Evolutionary conservation across 1,140 invertebrate species (phyloP).

Genomic region (Monochamus saltuarius): DNA sequence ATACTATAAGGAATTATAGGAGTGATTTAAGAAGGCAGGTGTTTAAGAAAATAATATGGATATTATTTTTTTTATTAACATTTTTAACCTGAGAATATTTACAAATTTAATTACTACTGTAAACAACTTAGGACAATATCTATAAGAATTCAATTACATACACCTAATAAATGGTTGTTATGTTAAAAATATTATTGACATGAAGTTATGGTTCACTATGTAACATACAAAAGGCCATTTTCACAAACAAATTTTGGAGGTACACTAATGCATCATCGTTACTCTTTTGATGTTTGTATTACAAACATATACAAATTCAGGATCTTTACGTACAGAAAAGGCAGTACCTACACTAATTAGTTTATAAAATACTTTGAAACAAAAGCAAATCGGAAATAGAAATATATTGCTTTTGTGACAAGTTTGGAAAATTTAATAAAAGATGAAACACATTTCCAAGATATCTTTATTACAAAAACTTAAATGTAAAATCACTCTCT

Average conservation of each 20-base stretch:
- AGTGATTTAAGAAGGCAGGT: too few relatives aligned
- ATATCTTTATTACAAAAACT: constrained; percentile 6
- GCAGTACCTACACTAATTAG: too few relatives aligned
- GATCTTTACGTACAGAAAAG: too few relatives aligned
- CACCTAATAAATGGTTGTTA: constrained; percentile 12
- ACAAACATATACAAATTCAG: too few relatives aligned
- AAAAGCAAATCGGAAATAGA: neutral
- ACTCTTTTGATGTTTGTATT: too few relatives aligned
- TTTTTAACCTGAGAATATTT: constrained; percentile 22
- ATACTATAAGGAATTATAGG: too few relatives aligned
- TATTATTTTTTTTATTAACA: constrained; percentile 15
- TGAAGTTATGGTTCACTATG: neutral
- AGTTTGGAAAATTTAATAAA: neutral
- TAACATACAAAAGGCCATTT: neutral
- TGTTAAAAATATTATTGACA: constrained; percentile 5
- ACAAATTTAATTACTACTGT: constrained; percentile 12
- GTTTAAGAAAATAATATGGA: too few relatives aligned
- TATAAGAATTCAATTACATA: constrained; percentile 16
- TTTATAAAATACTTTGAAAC: neutral
- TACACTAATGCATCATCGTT: constrained; percentile 4
- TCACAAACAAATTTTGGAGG: constrained; percentile 4
- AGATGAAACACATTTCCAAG: neutral
- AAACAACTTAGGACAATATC: constrained; percentile 15
- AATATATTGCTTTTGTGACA: neutral
- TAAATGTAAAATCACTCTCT: neutral